Conservation (phyloP, 64 coral and sea anemone genomes). For the Stylophora pistillata region DNA sequence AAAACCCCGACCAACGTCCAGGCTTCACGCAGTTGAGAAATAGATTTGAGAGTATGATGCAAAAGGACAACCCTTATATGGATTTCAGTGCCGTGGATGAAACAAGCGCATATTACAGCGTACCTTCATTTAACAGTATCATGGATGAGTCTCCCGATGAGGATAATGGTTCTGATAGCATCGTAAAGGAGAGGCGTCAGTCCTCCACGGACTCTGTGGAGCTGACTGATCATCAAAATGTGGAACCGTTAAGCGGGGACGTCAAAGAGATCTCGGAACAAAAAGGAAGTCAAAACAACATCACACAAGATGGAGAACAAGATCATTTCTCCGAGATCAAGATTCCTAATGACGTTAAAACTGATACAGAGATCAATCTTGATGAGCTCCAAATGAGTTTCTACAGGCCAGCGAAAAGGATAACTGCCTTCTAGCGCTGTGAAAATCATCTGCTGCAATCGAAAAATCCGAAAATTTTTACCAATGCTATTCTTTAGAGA, state of each 20-base stretch:
- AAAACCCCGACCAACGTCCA: conserved; percentile 50
- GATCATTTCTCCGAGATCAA: not conserved
- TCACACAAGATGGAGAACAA: not conserved
- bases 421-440: not conserved
- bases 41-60: conserved; percentile 65
- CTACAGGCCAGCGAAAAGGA: not conserved
- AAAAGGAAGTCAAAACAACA: not conserved
- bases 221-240: not conserved
- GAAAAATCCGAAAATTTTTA: too few relatives aligned
- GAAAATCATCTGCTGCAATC: not conserved
- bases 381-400: not conserved
- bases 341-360: not conserved
- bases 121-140: conserved; percentile 12
- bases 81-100: conserved; percentile 45
- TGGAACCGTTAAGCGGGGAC: not conserved
- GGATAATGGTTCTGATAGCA: not conserved
- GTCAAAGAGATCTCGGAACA: not conserved
- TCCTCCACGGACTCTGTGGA: not conserved
- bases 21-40: conserved; percentile 49
- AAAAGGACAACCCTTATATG: conserved; percentile 62
- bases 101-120: conserved; percentile 12
- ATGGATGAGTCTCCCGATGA: conserved; percentile 39
- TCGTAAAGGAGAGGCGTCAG: not conserved
- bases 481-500: too few relatives aligned
- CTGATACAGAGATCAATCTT: not conserved